A percentile compares a stretch with the other conserved stretches of the same genome.
phyloP scores from a whole-genome alignment of 1,140 invertebrate genomes.

The Trichoplusia ni region DNA sequence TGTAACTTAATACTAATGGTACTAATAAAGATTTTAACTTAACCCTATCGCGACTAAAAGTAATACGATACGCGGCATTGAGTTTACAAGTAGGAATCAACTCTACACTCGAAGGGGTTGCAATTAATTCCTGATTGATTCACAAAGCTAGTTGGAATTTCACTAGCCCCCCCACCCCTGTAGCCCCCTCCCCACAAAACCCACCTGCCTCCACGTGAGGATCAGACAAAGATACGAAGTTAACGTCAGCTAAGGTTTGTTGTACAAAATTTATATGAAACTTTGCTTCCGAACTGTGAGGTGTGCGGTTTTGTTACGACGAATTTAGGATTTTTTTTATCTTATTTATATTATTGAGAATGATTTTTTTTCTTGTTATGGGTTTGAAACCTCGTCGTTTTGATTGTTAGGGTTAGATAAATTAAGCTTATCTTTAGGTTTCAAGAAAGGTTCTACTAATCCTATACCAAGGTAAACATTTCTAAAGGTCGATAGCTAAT shows the following conservation, averaged over 20 bases:
- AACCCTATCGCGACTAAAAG: constrained; percentile 3
- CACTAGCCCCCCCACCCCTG: constrained; percentile 30
- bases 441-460: too few species aligned
- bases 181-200: constrained; percentile 21
- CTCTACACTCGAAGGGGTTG: constrained; percentile 55
- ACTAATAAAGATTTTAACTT: constrained; percentile 3
- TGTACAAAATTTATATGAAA: constrained; percentile 79
- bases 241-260: constrained; percentile 77
- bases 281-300: constrained; percentile 58
- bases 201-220: constrained; percentile 63
- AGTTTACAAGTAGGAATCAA: constrained; percentile 55
- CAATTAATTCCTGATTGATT: constrained; percentile 79
- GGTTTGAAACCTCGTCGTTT: too few species aligned
- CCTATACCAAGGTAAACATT: too few species aligned
- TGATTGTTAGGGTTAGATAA: too few species aligned
- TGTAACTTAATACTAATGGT: background rate
- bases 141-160: constrained; percentile 70
- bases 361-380: too few species aligned
- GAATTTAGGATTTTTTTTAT: constrained; percentile 34
- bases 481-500: too few species aligned
- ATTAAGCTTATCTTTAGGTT: too few species aligned
- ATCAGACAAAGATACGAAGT: constrained; percentile 78
- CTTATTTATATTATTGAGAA: background rate
- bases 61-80: constrained; percentile 31
- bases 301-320: constrained; percentile 42